Base-by-base conservation (phyloP, 2,888 invertebrate species). In the Lithophane socia region DNA sequence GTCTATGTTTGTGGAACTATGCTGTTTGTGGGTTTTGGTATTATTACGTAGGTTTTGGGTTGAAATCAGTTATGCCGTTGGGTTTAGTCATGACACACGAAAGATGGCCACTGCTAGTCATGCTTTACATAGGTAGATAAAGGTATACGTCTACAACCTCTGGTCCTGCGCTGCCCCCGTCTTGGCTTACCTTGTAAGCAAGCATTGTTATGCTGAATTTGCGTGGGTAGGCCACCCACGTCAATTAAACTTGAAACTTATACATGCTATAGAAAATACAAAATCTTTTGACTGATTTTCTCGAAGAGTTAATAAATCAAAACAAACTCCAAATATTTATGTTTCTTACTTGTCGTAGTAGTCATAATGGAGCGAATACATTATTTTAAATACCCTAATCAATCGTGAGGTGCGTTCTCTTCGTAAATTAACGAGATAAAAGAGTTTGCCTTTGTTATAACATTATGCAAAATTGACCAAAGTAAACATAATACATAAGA, bases 381-480 rank as follows among this genome's bases (percentile, higher is more conserved):
- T 78, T 60, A 60, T 60, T n/a, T 77, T 78, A 67, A 71, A 74
- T 42, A 87, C 86, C 84, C 80, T 87, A 85, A 87, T 87, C 86
- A 83, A 83, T 82, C 61, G 77, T 79, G 88, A 80, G 87, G 72
- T 81, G 61, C 58, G 73, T 78, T 75, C 75, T 78, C 77, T 73
- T 68, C 52, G 65, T 29, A 79, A 85, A 86, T 88, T 83, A 88
- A 85, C 77, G 64, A 85, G 81, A 81, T 83, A 80, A 77, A 81
- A 67, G 68, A 67, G 79, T 82, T 83, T 80, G 70, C 65, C 67
- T 71, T 73, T 78, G 75, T 74, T 66, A 81, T 74, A 80, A 79
- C 24, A 75, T 79, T 80, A 76, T 75, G 83, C 49, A 58, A 81
- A 81, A 74, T 54, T 12, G 37, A 68, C 61, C 47, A 64, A 77